A percentile compares a stretch with the other conserved stretches of the same genome.
phyloP scores from a whole-genome alignment of 2,888 invertebrate genomes.

The Rugalucina vietnamica region DNA sequence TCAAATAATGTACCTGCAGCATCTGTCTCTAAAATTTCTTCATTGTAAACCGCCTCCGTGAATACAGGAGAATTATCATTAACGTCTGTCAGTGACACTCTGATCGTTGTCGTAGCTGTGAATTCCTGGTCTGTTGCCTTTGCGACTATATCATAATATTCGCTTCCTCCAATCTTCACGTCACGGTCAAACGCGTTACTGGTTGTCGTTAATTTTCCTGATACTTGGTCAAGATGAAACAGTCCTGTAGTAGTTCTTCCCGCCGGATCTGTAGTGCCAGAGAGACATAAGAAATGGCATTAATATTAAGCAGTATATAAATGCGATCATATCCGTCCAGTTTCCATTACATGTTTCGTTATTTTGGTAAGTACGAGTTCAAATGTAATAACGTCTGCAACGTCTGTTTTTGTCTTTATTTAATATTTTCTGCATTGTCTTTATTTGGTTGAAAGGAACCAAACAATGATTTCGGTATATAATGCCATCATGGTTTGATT shows the following conservation, averaged over 20 bases:
- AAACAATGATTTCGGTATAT: no score
- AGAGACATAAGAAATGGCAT: no score
- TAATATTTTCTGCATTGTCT: no score
- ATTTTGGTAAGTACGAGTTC: no score
- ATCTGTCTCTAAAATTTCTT: conserved; percentile 35
- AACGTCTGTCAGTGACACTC: conserved; percentile 66
- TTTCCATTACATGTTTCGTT: neutral
- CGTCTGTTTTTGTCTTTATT: no score
- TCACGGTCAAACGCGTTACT: conserved; percentile 60
- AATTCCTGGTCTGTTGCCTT: conserved; percentile 46
- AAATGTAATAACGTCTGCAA: no score
- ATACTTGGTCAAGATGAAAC: conserved; percentile 66
- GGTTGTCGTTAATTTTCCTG: conserved; percentile 62
- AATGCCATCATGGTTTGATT: no score
- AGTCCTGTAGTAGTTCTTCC: conserved; percentile 40
- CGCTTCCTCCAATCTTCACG: conserved; percentile 44
- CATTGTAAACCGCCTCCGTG: conserved; percentile 49
- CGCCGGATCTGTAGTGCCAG: neutral
- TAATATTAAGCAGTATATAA: neutral
- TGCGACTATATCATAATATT: conserved; percentile 62
- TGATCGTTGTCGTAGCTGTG: conserved; percentile 52
- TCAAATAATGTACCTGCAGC: conserved; percentile 26
- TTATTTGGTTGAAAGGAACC: no score
- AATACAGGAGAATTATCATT: conserved; percentile 76
- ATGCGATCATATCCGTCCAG: neutral